A percentile compares a stretch with the other conserved stretches of the same genome.
phyloP scores from a whole-genome alignment of 2,888 invertebrate species.

The Drosophila fungiperda region DNA sequence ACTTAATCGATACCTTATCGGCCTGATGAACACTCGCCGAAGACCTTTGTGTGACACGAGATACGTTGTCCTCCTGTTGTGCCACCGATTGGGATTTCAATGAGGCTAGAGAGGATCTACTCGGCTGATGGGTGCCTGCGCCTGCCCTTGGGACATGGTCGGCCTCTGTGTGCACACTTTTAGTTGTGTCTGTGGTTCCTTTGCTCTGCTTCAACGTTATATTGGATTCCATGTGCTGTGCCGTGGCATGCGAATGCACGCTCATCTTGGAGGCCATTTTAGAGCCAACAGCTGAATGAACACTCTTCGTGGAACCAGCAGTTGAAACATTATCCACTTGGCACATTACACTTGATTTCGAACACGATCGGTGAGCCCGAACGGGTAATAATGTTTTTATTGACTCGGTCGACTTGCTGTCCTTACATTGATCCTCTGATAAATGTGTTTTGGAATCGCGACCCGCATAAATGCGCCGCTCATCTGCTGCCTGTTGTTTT shows the following conservation, averaged over 20 bases:
- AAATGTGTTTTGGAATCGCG: not conserved
- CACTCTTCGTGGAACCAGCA: not conserved
- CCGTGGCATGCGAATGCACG: not conserved
- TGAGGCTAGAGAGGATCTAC: not conserved
- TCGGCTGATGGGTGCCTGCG: not conserved
- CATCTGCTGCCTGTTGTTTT: constrained; percentile 27
- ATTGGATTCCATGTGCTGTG: constrained; percentile 5
- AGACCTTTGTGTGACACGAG: not conserved
- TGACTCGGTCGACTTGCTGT: constrained; percentile 1
- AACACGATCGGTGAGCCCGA: constrained; percentile 10
- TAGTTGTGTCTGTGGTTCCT: not conserved
- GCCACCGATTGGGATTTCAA: not conserved
- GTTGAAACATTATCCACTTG: not conserved
- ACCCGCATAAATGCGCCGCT: constrained; percentile 51
- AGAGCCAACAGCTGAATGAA: not conserved
- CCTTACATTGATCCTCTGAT: not conserved
- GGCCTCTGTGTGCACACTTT: not conserved
- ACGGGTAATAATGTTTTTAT: constrained; percentile 44
- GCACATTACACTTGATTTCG: constrained; percentile 25
- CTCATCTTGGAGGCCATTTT: constrained; percentile 3
- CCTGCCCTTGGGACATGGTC: not conserved
- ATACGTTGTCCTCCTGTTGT: constrained; percentile 7
- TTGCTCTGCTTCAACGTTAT: not conserved
- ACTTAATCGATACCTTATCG: constrained; percentile 13
- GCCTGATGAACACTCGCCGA: not conserved